Evolutionary conservation across 2,113 vertebrate species (phyloP), one percentile per base, ranked within the genome.

Genomic region (Neomonachus schauinslandi): DNA sequence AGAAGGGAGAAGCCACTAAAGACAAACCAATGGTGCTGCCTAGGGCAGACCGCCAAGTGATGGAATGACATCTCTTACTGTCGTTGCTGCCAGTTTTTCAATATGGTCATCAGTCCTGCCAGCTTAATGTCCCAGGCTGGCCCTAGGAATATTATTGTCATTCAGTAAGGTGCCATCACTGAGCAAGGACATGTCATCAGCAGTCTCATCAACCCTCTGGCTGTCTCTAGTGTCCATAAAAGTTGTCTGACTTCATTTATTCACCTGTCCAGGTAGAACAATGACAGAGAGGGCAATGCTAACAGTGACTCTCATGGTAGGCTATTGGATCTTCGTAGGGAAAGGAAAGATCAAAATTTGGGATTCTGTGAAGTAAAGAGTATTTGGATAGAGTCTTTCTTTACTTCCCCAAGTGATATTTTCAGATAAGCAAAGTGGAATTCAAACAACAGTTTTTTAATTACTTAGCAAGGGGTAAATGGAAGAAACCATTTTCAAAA

Each of bases 221-320:
- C 88, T 95, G 76, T 92, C 55, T 87, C 92, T 21, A 33, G 33
- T 80, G 74, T 51, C 93, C 91, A 39, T 86, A 94, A 81, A 11
- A 0, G 1, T 95, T 97, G 67, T 97, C 18, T 28, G 63, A 28
- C 36, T 94, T 59, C 67, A 59, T 88, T 88, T 72, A 46, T 63
- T 86, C 94, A 26, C 55, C 91, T 97, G 71, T 63, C 71, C 59
- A 94, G 87, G 82, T 46, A 96, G 42, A 95, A 46, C 92, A 95
- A 1, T 69, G 61, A 89, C 16, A 39, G 28, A 96, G 46, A n/a
- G 1, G 5, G 5, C n/a, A 2, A 24, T 91, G 42, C 12, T 49
- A 81, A 4, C 28, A 4, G 24, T 77, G 71, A 5, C 22, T 39
- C 9, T 22, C 36, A 5, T 1, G 46, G 46, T 46, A 91, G 88